These are phyloP conservation scores for Zoanthus sociatus DNA, from an alignment of 92 coral and sea anemone genomes.

Conservation along the genomic window DNA sequence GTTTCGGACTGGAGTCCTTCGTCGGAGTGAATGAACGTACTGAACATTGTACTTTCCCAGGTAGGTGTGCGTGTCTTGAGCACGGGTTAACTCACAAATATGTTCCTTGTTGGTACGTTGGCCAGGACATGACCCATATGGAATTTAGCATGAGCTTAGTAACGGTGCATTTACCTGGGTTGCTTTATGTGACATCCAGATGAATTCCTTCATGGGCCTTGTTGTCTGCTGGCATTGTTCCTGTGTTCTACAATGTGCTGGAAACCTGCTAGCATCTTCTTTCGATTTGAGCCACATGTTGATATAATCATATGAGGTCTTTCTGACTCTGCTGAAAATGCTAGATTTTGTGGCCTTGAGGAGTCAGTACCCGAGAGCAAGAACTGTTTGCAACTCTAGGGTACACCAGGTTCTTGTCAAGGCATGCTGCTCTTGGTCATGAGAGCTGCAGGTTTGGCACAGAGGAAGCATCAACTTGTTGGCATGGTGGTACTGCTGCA, in stretches of 20 bases:
- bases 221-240: not conserved
- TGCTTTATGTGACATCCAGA: not conserved
- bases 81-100: not conserved
- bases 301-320: slow-evolving; percentile 32
- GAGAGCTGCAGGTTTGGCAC: not conserved
- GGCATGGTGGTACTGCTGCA: not conserved
- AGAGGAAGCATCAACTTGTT: not conserved
- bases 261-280: slow-evolving; percentile 47
- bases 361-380: slow-evolving; percentile 35
- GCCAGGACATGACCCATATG: slow-evolving; percentile 38
- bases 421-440: slow-evolving; percentile 28
- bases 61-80: not conserved
- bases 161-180: slow-evolving; percentile 20
- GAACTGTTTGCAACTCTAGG: slow-evolving; percentile 39
- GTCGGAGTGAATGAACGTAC: not conserved
- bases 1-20: too few species aligned
- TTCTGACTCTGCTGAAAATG: not conserved
- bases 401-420: slow-evolving; percentile 58
- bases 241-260: not conserved
- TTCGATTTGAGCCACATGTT: slow-evolving; percentile 42
- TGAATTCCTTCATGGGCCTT: not conserved
- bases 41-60: not conserved
- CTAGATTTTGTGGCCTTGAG: slow-evolving; percentile 34
- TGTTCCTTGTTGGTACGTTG: slow-evolving; percentile 21
- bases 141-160: slow-evolving; percentile 53